phyloP scores from a whole-genome alignment of 2,888 invertebrate species.

The Microlaimidae sp. region DNA sequence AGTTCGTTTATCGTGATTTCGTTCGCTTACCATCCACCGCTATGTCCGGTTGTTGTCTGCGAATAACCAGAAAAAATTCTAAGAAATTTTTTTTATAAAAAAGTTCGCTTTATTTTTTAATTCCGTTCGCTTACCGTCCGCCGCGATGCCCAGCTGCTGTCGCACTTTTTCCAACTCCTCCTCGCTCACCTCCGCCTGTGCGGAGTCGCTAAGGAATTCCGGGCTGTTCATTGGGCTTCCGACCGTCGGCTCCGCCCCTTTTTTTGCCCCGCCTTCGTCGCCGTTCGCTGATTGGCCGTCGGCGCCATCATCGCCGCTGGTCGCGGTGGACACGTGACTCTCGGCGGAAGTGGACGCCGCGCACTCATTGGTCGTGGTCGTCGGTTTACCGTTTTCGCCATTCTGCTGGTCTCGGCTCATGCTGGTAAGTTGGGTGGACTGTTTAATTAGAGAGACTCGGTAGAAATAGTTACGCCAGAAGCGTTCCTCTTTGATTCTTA shows the following conservation, averaged over 20 bases:
- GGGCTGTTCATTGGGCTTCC: no score
- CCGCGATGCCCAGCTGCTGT: constrained; percentile 6
- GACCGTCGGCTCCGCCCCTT: no score
- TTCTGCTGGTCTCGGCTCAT: constrained; percentile 12
- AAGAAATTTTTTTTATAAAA: no score
- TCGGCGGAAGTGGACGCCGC: neutral
- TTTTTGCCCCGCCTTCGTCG: neutral
- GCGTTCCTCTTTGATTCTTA: constrained; percentile 60
- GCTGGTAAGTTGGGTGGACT: constrained; percentile 61
- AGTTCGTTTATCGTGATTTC: no score
- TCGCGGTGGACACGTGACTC: neutral
- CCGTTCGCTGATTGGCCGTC: neutral
- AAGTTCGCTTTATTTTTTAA: no score
- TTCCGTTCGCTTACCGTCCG: no score
- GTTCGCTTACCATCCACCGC: no score
- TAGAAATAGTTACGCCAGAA: constrained; percentile 99
- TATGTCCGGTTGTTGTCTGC: no score
- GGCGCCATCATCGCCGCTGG: constrained; percentile 12
- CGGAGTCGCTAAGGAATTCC: neutral
- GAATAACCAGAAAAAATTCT: no score
- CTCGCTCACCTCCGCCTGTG: neutral
- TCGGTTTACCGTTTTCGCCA: constrained; percentile 7
- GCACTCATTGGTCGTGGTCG: neutral
- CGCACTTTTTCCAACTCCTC: constrained; percentile 5
- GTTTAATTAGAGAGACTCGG: constrained; percentile 90